These are phyloP conservation scores for Pleuronectes platessa DNA, from an alignment of 2,113 vertebrate genomes.

Conservation along the genomic window DNA sequence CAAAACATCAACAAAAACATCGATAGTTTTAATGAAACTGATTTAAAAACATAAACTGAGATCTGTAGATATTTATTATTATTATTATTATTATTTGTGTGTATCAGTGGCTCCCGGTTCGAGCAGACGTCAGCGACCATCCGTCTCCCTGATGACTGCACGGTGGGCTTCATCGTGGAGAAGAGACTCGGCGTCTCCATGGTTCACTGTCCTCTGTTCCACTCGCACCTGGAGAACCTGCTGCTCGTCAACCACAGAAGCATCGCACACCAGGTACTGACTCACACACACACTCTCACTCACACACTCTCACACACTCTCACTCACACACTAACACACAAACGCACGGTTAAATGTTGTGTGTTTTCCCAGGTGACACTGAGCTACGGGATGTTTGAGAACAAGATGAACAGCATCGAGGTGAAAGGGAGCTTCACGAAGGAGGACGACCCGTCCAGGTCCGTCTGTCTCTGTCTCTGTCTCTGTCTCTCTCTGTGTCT, in stretches of 20 bases:
- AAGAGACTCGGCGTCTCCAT: constrained; percentile 84
- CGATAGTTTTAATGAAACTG: neutral
- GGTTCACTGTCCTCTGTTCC: constrained; percentile 87
- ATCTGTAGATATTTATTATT: too few relatives aligned
- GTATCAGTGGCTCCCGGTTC: constrained; percentile 85
- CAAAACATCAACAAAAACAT: constrained; percentile 17
- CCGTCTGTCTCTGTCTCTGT: neutral
- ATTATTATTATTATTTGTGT: too few relatives aligned
- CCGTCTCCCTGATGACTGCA: constrained; percentile 92
- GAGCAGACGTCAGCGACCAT: constrained; percentile 87
- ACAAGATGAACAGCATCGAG: constrained; percentile 90
- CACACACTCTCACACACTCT: constrained; percentile 3
- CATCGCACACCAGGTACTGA: constrained; percentile 69
- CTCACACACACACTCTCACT: neutral
- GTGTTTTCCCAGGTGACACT: constrained; percentile 86
- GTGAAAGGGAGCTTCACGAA: constrained; percentile 86
- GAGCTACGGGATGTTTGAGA: constrained; percentile 91
- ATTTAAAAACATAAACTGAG: neutral
- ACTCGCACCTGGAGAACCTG: constrained; percentile 94
- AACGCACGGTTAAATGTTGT: neutral
- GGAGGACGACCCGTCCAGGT: constrained; percentile 90
- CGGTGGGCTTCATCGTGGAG: constrained; percentile 92
- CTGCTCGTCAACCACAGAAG: constrained; percentile 81
- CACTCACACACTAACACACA: neutral
- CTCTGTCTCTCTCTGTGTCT: too few relatives aligned